Evolutionary conservation across 2,797 vertebrate species (phyloP), one percentile per base, ranked within the genome.

Genomic region (Sphaeramia orbicularis): DNA sequence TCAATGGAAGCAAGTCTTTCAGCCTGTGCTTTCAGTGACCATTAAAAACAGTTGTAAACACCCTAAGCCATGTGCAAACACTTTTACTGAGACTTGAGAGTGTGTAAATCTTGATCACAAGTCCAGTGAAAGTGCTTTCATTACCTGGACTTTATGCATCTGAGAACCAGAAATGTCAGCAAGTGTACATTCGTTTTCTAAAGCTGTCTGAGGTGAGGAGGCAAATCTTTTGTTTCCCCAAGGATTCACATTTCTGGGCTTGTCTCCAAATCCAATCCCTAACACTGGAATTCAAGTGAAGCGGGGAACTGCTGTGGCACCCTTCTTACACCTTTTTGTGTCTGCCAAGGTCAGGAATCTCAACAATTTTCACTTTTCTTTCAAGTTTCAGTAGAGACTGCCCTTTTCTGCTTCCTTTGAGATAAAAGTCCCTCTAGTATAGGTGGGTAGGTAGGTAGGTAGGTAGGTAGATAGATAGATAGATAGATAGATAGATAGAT

Each of bases 181-280:
- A 18, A 21, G 41, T 47, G 41, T 4, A 32, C 11, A n/a, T 42
- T 24, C 6, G 21, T 49, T 44, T 53, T 15, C 14, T 56, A 47
- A 21, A 19, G 60, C n/a, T 49, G 58, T 4, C 10, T 19, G 43
- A 45, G 32, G 11, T 18, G 41, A 18, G 40, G 21, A 53, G 21
- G 21, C 4, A 51, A 71, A 37, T 32, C 43, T 45, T 71, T 69
- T 74, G 57, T 71, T 63, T 58, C 13, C 21, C 3, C 1, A 36
- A 54, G 38, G 66, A 59, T 58, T 58, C 56, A 58, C 21, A 62
- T 62, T 62, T 54, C 43, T 79, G 57, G 57, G 43, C 56, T 52
- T 38, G 19, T 38, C 32, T 42, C 40, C 48, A 59, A 50, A 71
- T 61, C 45, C 36, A 57, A 65, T 41, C 10, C 37, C 44, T 50